These are phyloP conservation scores for Pinna nobilis DNA, from an alignment of 1,140 invertebrate genomes.

Conservation along the genomic window DNA sequence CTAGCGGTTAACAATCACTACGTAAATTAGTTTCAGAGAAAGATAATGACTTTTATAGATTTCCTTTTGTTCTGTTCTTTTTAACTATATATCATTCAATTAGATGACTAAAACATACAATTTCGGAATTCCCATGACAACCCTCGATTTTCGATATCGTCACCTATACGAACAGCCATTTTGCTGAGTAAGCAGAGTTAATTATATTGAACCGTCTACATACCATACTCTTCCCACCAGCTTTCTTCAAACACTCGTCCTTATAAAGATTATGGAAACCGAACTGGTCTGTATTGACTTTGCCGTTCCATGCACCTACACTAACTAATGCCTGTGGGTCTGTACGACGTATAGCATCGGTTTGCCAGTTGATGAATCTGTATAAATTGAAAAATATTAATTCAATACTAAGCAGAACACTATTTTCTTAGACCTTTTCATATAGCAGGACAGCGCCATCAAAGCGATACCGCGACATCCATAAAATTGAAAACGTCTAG, in stretches of 20 bases:
- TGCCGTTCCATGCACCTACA: constrained; percentile 71
- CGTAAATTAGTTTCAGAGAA: too few species aligned
- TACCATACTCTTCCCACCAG: constrained; percentile 63
- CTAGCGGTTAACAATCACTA: too few species aligned
- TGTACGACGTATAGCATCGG: constrained; percentile 69
- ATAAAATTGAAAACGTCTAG: not conserved
- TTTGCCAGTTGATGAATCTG: constrained; percentile 73
- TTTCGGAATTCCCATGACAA: too few species aligned
- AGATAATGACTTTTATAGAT: too few species aligned
- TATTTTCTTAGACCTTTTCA: not conserved
- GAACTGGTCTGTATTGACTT: constrained; percentile 70
- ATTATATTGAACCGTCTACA: constrained; percentile 46
- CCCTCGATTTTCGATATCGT: too few species aligned
- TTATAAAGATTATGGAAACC: constrained; percentile 72
- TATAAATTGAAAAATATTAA: too few species aligned
- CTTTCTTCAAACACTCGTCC: constrained; percentile 69
- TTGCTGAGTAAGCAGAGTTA: constrained; percentile 56
- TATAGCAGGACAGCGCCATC: not conserved
- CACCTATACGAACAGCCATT: too few species aligned
- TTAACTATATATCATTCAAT: too few species aligned
- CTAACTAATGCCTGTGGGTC: constrained; percentile 72
- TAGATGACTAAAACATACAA: too few species aligned
- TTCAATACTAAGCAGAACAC: not conserved
- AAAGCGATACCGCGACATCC: not conserved
- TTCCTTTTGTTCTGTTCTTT: too few species aligned